Conservation (phyloP, 1,140 invertebrate species). For the Stegodyphus dumicola region DNA sequence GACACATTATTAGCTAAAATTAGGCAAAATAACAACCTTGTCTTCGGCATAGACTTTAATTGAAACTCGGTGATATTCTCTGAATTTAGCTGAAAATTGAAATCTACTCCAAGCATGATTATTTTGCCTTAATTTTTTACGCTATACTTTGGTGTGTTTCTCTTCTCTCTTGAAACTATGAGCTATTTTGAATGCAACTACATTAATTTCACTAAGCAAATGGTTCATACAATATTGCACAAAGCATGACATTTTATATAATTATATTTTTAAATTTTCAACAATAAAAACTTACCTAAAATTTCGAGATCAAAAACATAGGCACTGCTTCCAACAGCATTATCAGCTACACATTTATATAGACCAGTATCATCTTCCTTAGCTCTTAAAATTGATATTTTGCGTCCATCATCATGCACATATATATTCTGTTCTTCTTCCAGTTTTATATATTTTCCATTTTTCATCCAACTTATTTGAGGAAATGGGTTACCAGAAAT, state of each 20-base stretch:
- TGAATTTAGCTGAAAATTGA: no score
- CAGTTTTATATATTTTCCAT: conserved; percentile 77
- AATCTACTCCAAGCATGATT: no score
- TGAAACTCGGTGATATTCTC: no score
- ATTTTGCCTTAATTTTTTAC: no score
- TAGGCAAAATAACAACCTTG: not conserved
- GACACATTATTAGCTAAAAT: not conserved
- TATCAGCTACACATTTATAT: conserved; percentile 73
- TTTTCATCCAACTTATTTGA: conserved; percentile 95
- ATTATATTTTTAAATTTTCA: no score
- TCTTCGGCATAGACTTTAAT: no score
- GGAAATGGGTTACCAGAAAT: conserved; percentile 85
- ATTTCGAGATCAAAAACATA: conserved; percentile 36
- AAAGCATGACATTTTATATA: no score
- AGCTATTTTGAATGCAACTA: no score
- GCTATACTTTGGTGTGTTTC: no score
- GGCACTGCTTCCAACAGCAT: conserved; percentile 56
- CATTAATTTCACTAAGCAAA: no score
- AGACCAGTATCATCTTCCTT: conserved; percentile 89
- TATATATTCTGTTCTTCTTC: conserved; percentile 41
- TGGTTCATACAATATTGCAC: no score
- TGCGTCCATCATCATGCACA: conserved; percentile 71
- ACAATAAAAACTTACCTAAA: conserved; percentile 33
- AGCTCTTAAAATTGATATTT: conserved; percentile 78
- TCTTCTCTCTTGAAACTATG: no score